phyloP scores from a whole-genome alignment of 1,140 invertebrate genomes.

The Plectus sambesii region DNA sequence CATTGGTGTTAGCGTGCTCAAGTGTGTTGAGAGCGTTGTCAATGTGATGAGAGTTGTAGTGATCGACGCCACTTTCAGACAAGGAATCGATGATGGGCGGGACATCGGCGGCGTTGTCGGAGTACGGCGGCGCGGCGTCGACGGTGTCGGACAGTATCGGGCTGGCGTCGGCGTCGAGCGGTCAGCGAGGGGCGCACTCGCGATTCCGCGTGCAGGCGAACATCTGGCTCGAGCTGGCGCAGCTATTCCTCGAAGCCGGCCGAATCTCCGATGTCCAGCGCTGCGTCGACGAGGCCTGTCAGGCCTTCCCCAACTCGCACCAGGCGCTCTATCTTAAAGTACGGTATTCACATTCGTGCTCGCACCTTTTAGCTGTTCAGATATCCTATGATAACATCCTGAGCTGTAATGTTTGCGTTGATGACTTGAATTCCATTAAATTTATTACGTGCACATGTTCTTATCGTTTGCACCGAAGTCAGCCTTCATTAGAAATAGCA shows the following conservation, averaged over 20 bases:
- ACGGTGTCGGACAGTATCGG: conserved; percentile 34
- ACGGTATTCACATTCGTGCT: too few species aligned
- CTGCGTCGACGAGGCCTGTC: conserved; percentile 43
- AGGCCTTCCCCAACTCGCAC: conserved; percentile 38
- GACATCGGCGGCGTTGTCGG: conserved; percentile 12
- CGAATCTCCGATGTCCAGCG: conserved; percentile 29
- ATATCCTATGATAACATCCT: too few species aligned
- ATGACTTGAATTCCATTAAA: too few species aligned
- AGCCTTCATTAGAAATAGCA: too few species aligned
- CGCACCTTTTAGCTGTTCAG: too few species aligned
- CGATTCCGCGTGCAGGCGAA: conserved; percentile 29
- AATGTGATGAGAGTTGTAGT: too few species aligned
- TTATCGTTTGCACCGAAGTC: too few species aligned
- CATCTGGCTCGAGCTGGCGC: conserved; percentile 43
- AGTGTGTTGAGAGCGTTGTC: too few species aligned
- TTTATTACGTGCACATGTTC: too few species aligned
- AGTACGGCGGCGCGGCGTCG: conserved; percentile 30
- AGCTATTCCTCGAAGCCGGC: conserved; percentile 39
- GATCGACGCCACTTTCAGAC: neutral
- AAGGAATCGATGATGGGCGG: conserved; percentile 12
- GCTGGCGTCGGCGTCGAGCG: conserved; percentile 16
- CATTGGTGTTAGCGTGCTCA: too few species aligned
- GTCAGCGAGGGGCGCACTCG: conserved; percentile 3
- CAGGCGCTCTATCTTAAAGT: conserved; percentile 44
- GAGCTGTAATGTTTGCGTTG: too few species aligned